Conservation (phyloP, 2,888 invertebrate species). For the Proisotoma minuta region DNA sequence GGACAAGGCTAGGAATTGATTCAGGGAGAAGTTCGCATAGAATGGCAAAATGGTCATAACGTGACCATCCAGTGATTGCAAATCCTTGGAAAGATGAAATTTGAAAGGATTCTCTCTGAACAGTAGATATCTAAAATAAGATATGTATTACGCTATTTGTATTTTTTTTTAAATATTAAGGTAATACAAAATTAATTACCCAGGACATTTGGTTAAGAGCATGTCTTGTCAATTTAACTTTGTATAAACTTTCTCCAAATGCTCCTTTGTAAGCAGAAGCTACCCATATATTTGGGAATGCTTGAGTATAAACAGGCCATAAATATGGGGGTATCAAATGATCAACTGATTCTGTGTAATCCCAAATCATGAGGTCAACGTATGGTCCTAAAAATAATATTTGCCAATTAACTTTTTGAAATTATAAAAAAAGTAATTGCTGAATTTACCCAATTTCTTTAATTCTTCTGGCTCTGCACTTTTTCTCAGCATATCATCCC, state of each 20-base stretch:
- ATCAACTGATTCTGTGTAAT: conserved; percentile 52
- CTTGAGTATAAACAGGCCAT: conserved; percentile 65
- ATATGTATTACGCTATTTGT: too few relatives aligned
- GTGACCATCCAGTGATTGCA: too few relatives aligned
- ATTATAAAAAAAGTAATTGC: too few relatives aligned
- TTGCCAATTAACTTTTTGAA: too few relatives aligned
- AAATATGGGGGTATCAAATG: conserved; percentile 50
- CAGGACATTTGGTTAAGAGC: not conserved
- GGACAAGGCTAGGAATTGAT: not conserved
- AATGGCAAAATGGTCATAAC: too few relatives aligned
- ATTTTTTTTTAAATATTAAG: too few relatives aligned
- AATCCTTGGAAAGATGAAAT: too few relatives aligned
- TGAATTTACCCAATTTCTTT: conserved; percentile 17
- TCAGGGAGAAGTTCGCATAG: too few relatives aligned
- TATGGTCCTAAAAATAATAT: conserved; percentile 48
- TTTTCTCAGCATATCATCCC: conserved; percentile 75
- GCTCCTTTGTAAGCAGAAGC: conserved; percentile 73
- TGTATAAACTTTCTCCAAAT: conserved; percentile 66
- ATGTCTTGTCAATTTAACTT: conserved; percentile 27
- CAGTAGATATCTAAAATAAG: too few relatives aligned
- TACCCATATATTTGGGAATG: conserved; percentile 67
- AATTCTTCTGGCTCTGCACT: conserved; percentile 45
- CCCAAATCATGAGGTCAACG: conserved; percentile 58
- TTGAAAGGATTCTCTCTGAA: too few relatives aligned
- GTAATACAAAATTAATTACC: too few relatives aligned